Base-by-base conservation (phyloP, 2,888 invertebrate species). In the Drosophila atripex region DNA sequence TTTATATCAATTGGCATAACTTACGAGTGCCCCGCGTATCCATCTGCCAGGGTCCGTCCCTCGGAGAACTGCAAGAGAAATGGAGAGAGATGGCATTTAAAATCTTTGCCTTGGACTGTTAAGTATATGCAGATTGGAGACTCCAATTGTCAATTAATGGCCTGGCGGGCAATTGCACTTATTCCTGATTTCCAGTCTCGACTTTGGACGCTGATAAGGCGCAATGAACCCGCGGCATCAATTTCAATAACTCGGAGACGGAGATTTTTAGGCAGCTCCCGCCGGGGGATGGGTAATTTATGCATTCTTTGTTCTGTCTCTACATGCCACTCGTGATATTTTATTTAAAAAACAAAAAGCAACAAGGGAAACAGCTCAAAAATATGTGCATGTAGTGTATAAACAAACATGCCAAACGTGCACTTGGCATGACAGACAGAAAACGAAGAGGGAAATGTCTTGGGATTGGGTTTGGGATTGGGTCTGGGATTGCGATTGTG, bases 271-370 rank as follows among this genome's bases (percentile, higher is more conserved):
- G 64, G 45, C 45, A 38, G 53, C 35, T n/a, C 49, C 41, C 28
- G 14, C 21, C 21, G 39, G 18, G 46, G 54, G 43, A 50, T 53
- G 49, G 66, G 75, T 75, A 80, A 83, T 84, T 80, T 79, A 80
- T 84, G 73, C 70, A 63, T 72, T 80, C 83, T 82, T 79, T 82
- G 83, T 80, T 82, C 83, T 65, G 72, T 23, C 61, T 23, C 61
- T 64, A 61, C 54, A 52, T 61, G 66, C 28, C 56, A 59, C 58
- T 77, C 66, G 61, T 74, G 72, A 71, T 76, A 76, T 76, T 78
- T 66, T 74, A 63, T 77, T 75, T 70, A 63, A 70, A 74, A 59
- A 59, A 59, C 50, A 50, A 71, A 57, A 61, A 57, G 47, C 39
- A 57, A 57, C 57, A 30, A 57, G 60, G n/a, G 30, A 47, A 56